phyloP scores from a whole-genome alignment of 1,140 invertebrate species.

The Brachystomella parvula region DNA sequence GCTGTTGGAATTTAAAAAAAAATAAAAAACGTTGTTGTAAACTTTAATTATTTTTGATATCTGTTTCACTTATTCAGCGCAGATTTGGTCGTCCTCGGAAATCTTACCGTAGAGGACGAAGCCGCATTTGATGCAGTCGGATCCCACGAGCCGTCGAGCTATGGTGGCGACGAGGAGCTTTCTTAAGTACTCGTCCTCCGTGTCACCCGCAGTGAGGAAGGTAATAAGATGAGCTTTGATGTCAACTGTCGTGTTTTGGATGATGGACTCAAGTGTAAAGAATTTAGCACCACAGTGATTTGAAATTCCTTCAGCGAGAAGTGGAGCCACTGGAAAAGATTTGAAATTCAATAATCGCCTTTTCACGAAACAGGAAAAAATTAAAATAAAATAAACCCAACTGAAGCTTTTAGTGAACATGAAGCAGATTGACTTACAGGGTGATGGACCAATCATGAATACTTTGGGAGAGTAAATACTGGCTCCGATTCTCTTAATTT shows the following conservation, averaged over 20 bases:
- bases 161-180: slow-evolving; percentile 20
- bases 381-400: not conserved
- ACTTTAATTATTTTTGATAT: too few relatives aligned
- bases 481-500: slow-evolving; percentile 21
- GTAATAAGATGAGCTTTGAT: not conserved
- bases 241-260: slow-evolving; percentile 6
- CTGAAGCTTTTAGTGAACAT: not conserved
- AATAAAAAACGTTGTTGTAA: too few relatives aligned
- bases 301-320: slow-evolving; percentile 22
- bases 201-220: slow-evolving; percentile 6
- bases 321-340: slow-evolving; percentile 14
- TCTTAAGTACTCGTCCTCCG: slow-evolving; percentile 11
- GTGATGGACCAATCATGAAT: slow-evolving; percentile 24
- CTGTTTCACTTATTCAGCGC: too few relatives aligned
- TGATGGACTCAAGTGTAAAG: slow-evolving; percentile 20
- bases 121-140: slow-evolving; percentile 25
- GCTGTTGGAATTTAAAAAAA: too few relatives aligned
- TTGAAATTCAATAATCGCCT: too few relatives aligned
- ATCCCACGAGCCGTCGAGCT: slow-evolving; percentile 7
- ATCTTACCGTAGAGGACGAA: slow-evolving; percentile 28
- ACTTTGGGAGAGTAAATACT: slow-evolving; percentile 25
- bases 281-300: slow-evolving; percentile 20
- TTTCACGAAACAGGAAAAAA: not conserved
- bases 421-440: slow-evolving; percentile 2
- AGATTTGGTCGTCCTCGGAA: not conserved